Conservation (phyloP, 2,113 vertebrate genomes). For the Tragelaphus buxtoni region DNA sequence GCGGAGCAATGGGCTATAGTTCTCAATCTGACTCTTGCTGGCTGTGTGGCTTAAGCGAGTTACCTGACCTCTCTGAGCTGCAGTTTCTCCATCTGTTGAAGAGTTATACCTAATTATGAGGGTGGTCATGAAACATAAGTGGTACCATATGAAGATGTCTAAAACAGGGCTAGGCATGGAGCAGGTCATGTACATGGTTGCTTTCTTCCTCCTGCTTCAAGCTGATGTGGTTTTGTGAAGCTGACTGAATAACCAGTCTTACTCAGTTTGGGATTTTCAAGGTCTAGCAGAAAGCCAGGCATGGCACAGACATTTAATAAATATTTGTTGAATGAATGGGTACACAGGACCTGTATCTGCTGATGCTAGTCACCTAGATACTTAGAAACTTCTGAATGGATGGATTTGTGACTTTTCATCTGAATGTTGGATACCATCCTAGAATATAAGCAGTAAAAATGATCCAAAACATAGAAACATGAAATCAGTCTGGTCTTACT, state of each 20-base stretch:
- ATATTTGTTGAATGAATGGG: slow-evolving; percentile 43
- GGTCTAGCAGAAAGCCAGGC: not conserved
- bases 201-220: not conserved
- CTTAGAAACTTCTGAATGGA: not conserved
- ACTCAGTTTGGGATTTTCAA: slow-evolving; percentile 6
- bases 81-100: not conserved
- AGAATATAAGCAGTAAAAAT: not conserved
- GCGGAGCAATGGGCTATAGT: not conserved
- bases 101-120: not conserved
- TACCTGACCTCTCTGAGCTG: not conserved
- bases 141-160: not conserved
- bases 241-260: not conserved
- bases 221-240: slow-evolving; percentile 31
- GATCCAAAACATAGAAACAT: not conserved
- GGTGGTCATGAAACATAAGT: not conserved
- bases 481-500: not conserved
- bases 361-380: slow-evolving; percentile 35
- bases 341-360: not conserved
- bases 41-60: not conserved
- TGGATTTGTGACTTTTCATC: slow-evolving; percentile 26
- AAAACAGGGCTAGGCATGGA: not conserved
- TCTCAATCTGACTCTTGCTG: not conserved
- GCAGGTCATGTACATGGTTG: not conserved
- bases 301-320: slow-evolving; percentile 31
- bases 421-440: slow-evolving; percentile 12